Conservation (phyloP, 2,888 invertebrate species). For the Mylabris sibirica region DNA sequence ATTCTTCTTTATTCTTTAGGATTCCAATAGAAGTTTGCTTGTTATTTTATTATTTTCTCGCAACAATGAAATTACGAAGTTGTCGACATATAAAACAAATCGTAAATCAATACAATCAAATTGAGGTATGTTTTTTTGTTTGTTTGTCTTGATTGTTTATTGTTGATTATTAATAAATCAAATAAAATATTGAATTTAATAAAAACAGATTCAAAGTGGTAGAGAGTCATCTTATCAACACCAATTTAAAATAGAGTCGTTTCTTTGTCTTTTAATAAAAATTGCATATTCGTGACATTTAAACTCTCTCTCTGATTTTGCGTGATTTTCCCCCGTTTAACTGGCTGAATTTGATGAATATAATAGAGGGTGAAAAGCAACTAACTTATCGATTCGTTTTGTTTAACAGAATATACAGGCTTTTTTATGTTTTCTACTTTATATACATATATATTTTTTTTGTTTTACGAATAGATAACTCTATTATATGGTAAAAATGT, state of each 20-base stretch:
- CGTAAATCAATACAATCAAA: background rate
- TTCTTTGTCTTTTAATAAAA: constrained; percentile 4
- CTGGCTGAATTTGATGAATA: background rate
- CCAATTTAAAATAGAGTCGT: background rate
- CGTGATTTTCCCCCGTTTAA: background rate
- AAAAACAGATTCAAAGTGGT: background rate
- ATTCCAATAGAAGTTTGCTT: background rate
- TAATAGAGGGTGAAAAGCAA: background rate
- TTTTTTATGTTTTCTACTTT: background rate
- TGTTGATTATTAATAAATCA: background rate
- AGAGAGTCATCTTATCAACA: background rate
- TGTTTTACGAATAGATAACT: constrained; percentile 10
- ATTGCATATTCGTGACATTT: constrained; percentile 9
- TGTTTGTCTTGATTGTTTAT: background rate
- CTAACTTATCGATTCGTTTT: constrained; percentile 22
- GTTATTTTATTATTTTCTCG: background rate
- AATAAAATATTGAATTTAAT: too few relatives aligned
- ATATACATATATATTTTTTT: background rate
- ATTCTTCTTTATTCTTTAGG: background rate
- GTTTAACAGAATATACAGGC: background rate
- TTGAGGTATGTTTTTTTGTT: background rate
- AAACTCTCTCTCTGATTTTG: background rate
- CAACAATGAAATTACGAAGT: background rate
- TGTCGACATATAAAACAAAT: background rate
- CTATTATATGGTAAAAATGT: constrained; percentile 12